A percentile compares a stretch with the other conserved stretches of the same genome.
These are phyloP conservation scores for Ganaspis sp. DNA, from an alignment of 1,140 invertebrate genomes.

Conservation along the genomic window DNA sequence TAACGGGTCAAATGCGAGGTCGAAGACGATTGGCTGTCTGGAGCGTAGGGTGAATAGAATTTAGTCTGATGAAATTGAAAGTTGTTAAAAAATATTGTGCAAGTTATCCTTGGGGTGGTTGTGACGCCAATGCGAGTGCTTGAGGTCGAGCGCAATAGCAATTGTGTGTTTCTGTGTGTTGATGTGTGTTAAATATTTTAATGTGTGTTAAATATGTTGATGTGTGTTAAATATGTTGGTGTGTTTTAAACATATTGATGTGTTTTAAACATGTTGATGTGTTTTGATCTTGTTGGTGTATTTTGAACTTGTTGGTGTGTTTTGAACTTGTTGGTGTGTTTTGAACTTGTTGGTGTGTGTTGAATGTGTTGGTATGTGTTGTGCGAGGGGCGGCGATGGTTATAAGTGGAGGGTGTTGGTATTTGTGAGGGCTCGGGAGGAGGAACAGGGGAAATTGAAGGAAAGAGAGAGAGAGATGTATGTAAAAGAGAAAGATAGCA, in stretches of 20 bases:
- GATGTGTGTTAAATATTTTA: too few species aligned
- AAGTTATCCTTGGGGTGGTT: constrained; percentile 38
- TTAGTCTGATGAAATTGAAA: constrained; percentile 13
- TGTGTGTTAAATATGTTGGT: too few species aligned
- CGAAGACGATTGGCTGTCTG: constrained; percentile 17
- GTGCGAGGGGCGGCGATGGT: constrained; percentile 35
- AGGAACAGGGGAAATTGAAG: constrained; percentile 47
- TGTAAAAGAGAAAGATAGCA: constrained; percentile 35
- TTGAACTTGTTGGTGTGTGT: too few species aligned
- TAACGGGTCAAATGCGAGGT: constrained; percentile 8
- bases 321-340: too few species aligned
- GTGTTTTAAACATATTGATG: too few species aligned
- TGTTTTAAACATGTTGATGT: too few species aligned
- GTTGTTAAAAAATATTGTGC: constrained; percentile 11
- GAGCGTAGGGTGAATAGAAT: background rate
- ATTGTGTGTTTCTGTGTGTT: background rate
- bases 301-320: too few species aligned
- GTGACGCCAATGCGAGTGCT: constrained; percentile 53
- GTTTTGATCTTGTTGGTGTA: too few species aligned
- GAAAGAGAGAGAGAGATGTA: too few species aligned
- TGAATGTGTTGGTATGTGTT: constrained; percentile 2
- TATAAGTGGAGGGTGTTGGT: constrained; percentile 8
- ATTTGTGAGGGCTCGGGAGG: constrained; percentile 41
- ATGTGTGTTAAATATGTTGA: too few species aligned
- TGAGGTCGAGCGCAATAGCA: constrained; percentile 50